These are phyloP conservation scores for Trachelus tabidus DNA, from an alignment of 2,888 invertebrate species.

Conservation along the genomic window DNA sequence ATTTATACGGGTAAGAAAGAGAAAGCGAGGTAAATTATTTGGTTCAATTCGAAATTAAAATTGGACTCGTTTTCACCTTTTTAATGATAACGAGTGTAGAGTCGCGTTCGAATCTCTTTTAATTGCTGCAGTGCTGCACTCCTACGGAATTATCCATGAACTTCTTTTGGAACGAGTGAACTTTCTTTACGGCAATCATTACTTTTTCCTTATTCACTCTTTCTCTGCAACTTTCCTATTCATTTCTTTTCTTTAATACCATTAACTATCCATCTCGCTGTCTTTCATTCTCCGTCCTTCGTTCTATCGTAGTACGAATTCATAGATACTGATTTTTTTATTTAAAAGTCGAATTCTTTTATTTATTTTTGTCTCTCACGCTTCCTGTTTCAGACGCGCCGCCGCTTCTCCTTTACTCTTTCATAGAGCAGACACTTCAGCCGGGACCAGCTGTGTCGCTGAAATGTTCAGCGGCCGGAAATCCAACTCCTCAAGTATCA, in stretches of 20 bases:
- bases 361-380: neutral
- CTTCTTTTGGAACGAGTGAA: neutral
- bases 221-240: neutral
- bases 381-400: constrained; percentile 74
- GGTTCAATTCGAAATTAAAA: neutral
- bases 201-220: neutral
- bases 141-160: neutral
- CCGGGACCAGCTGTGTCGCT: constrained; percentile 83
- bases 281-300: constrained; percentile 20
- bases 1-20: neutral
- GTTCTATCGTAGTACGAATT: neutral
- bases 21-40: neutral
- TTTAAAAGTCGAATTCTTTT: neutral
- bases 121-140: neutral
- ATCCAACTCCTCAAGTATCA: constrained; percentile 81
- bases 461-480: constrained; percentile 80
- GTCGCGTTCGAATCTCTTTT: neutral
- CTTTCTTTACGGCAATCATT: neutral
- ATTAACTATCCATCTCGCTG: constrained; percentile 11
- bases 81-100: neutral
- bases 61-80: neutral
- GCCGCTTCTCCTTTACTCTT: constrained; percentile 79
- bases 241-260: constrained; percentile 20
- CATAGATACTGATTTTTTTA: neutral
- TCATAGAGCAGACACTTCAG: constrained; percentile 82